Evolutionary conservation across 1,140 invertebrate genomes (phyloP).

Genomic region (Bombus consobrinus): DNA sequence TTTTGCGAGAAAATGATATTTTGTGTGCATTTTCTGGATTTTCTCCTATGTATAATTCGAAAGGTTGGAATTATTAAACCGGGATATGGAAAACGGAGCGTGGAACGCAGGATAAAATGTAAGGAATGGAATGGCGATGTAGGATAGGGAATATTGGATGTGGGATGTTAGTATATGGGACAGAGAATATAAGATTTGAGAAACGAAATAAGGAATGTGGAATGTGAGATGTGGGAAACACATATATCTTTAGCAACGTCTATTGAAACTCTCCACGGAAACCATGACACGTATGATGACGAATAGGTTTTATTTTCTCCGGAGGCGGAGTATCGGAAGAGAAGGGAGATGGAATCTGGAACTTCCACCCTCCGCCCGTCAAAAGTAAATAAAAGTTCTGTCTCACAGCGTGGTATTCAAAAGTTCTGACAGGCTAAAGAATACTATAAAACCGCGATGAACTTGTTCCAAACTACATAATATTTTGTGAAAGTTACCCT

Average conservation of each 20-base stretch:
- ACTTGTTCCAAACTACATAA: neutral
- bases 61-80: too few species aligned
- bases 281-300: conserved; percentile 38
- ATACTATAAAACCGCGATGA: conserved; percentile 18
- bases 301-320: conserved; percentile 36
- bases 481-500: conserved; percentile 2
- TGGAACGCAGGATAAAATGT: too few species aligned
- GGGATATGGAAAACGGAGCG: too few species aligned
- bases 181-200: neutral
- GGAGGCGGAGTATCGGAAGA: conserved; percentile 20
- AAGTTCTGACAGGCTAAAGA: conserved; percentile 28
- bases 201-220: neutral
- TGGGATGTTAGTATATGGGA: too few species aligned
- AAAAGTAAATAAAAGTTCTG: conserved; percentile 36
- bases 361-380: conserved; percentile 18
- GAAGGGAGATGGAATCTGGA: conserved; percentile 23
- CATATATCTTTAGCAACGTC: neutral
- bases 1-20: too few species aligned
- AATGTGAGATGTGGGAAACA: neutral
- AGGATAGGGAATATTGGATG: too few species aligned
- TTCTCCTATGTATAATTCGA: too few species aligned
- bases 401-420: conserved; percentile 30
- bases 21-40: too few species aligned
- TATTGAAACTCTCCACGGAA: conserved; percentile 15
- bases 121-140: too few species aligned